Conservation (phyloP, 2,888 invertebrate genomes). For the Melanophora roralis region DNA sequence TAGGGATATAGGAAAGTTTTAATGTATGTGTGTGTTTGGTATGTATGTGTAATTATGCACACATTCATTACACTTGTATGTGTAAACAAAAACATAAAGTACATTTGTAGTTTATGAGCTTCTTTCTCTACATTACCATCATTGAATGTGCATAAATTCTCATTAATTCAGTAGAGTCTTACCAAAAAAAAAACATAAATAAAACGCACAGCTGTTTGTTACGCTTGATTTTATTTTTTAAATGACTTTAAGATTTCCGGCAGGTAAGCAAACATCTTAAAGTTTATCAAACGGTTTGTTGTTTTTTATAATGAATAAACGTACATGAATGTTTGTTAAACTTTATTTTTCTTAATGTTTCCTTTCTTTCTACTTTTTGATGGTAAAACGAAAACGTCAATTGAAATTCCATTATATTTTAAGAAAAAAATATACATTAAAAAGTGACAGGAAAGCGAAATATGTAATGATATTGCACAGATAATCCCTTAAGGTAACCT, state of each 20-base stretch:
- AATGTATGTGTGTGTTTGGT: too few species aligned
- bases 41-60: not conserved
- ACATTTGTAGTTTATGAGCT: constrained; percentile 55
- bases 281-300: constrained; percentile 1
- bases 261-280: constrained; percentile 53
- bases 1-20: too few species aligned
- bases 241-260: constrained; percentile 55
- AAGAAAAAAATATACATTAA: too few species aligned
- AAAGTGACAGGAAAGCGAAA: too few species aligned
- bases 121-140: constrained; percentile 29
- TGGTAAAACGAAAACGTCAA: too few species aligned
- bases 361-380: not conserved
- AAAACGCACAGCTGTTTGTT: constrained; percentile 54
- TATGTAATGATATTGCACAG: too few species aligned
- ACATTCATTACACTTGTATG: not conserved
- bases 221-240: constrained; percentile 49
- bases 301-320: not conserved
- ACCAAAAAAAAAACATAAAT: not conserved
- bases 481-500: too few species aligned
- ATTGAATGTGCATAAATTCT: constrained; percentile 39
- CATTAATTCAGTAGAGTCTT: constrained; percentile 55
- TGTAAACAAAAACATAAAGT: constrained; percentile 4
- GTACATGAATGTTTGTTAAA: not conserved
- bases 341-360: constrained; percentile 11
- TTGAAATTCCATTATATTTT: too few species aligned